Evolutionary conservation across 2,888 invertebrate species (phyloP).

Genomic region (Lordiphosa andalusiaca): DNA sequence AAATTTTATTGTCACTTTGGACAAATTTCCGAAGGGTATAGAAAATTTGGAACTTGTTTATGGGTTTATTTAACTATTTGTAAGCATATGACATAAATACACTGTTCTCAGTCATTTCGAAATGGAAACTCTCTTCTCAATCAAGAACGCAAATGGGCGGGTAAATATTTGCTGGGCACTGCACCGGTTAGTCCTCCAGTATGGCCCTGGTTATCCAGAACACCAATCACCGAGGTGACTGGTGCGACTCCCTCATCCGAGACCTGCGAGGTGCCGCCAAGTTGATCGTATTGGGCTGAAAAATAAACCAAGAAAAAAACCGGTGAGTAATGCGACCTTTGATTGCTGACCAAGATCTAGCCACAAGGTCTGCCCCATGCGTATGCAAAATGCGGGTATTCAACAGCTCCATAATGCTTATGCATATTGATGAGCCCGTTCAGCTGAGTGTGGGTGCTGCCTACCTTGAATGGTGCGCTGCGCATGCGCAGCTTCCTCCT

Average conservation of each 20-base stretch:
- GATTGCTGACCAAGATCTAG: conserved; percentile 16
- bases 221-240: conserved; percentile 77
- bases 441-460: conserved; percentile 17
- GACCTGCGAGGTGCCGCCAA: conserved; percentile 78
- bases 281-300: conserved; percentile 79
- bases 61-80: conserved; percentile 10
- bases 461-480: conserved; percentile 80
- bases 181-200: conserved; percentile 19
- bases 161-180: conserved; percentile 62
- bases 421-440: conserved; percentile 26
- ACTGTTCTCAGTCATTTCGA: conserved; percentile 44
- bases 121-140: conserved; percentile 16
- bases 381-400: conserved; percentile 28
- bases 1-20: conserved; percentile 27
- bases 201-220: conserved; percentile 58
- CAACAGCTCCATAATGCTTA: conserved; percentile 10
- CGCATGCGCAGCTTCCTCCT: conserved; percentile 79
- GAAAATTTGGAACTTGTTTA: conserved; percentile 7
- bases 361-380: conserved; percentile 35
- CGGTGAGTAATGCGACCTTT: conserved; percentile 32
- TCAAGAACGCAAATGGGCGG: conserved; percentile 54
- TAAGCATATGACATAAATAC: conserved; percentile 25
- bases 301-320: conserved; percentile 29
- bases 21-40: conserved; percentile 7
- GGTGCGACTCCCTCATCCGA: conserved; percentile 79